These are phyloP conservation scores for Salarias fasciatus DNA, from an alignment of 2,797 vertebrate genomes.

Conservation along the genomic window DNA sequence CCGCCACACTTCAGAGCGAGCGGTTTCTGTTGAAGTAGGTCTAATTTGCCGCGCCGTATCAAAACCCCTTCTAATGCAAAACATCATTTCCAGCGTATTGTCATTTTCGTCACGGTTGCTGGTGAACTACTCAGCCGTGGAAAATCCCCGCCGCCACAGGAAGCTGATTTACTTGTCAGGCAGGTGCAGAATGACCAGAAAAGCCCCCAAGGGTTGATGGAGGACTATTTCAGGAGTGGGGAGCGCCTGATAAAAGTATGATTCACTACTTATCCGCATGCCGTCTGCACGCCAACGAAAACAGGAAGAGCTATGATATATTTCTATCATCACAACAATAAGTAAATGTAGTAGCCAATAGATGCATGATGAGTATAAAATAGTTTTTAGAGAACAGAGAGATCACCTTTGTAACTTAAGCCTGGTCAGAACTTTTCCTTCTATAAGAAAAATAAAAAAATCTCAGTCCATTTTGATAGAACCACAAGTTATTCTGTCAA, in stretches of 20 bases:
- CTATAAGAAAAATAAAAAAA: too few species aligned
- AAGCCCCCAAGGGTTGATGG: slow-evolving; percentile 16
- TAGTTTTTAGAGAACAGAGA: slow-evolving; percentile 2
- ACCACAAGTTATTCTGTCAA: neutral
- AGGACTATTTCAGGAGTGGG: slow-evolving; percentile 17
- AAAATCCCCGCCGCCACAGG: slow-evolving; percentile 21
- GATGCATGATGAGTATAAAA: slow-evolving; percentile 3
- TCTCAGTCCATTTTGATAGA: neutral
- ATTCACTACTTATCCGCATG: neutral
- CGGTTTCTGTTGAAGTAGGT: neutral
- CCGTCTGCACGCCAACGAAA: slow-evolving; percentile 1
- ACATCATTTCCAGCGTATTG: neutral
- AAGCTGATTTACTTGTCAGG: slow-evolving; percentile 42
- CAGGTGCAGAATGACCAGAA: slow-evolving; percentile 27
- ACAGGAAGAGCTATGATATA: slow-evolving; percentile 1
- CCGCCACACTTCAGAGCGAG: neutral
- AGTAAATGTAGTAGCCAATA: slow-evolving; percentile 27
- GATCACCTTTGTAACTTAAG: neutral
- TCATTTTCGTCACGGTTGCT: slow-evolving; percentile 15
- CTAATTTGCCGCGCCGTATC: neutral
- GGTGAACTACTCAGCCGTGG: slow-evolving; percentile 24
- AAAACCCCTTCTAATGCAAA: neutral
- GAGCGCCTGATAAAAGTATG: slow-evolving; percentile 14
- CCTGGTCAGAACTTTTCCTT: too few species aligned
- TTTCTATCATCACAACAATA: slow-evolving; percentile 23